A percentile compares a stretch with the other conserved stretches of the same genome.
phyloP scores from a whole-genome alignment of 2,113 vertebrate species.

The Naja naja region DNA sequence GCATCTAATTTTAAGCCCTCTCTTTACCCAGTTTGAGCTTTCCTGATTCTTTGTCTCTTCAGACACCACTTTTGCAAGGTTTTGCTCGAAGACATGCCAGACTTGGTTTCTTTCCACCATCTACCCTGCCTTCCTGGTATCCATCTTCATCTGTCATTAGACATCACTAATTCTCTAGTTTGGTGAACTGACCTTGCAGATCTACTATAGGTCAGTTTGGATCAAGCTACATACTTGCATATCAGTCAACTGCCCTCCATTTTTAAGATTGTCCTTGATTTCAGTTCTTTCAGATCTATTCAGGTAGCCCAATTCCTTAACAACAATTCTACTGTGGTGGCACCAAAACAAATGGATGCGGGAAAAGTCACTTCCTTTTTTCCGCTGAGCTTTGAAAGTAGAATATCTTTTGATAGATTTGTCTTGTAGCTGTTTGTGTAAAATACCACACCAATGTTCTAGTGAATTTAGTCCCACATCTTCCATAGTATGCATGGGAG shows the following conservation, averaged over 20 bases:
- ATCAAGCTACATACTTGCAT: not conserved
- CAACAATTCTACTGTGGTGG: not conserved
- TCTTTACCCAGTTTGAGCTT: not conserved
- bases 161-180: not conserved
- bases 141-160: not conserved
- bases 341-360: not conserved
- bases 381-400: not conserved
- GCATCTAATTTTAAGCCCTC: not conserved
- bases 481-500: not conserved
- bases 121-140: not conserved
- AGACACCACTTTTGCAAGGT: not conserved
- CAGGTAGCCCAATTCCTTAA: not conserved
- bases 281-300: not conserved
- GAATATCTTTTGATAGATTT: not conserved
- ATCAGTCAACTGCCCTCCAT: not conserved
- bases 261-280: not conserved
- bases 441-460: not conserved
- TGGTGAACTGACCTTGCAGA: not conserved
- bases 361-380: not conserved
- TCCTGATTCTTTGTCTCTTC: not conserved
- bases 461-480: not conserved
- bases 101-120: not conserved
- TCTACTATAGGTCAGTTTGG: not conserved
- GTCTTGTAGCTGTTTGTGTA: not conserved
- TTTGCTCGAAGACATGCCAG: not conserved